These are phyloP conservation scores for Cerastoderma edule DNA, from an alignment of 2,888 invertebrate species.

Conservation along the genomic window DNA sequence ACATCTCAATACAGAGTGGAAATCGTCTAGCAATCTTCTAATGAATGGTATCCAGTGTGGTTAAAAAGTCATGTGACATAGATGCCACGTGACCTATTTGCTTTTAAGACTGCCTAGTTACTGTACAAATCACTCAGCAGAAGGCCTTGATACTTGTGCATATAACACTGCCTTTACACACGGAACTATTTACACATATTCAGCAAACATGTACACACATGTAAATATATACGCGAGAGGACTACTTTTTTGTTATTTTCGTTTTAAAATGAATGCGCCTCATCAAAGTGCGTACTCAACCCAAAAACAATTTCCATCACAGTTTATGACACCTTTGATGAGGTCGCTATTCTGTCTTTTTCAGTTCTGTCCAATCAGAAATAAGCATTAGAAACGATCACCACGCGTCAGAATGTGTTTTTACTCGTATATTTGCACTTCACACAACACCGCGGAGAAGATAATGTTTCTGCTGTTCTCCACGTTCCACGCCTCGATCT, in stretches of 20 bases:
- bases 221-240: background rate
- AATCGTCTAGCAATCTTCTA: too few relatives aligned
- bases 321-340: constrained; percentile 11
- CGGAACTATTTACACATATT: constrained; percentile 1
- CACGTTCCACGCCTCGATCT: constrained; percentile 85
- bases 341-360: constrained; percentile 16
- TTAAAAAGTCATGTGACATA: too few relatives aligned
- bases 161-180: constrained; percentile 1
- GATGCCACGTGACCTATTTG: too few relatives aligned
- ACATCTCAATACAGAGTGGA: too few relatives aligned
- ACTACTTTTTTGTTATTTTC: too few relatives aligned
- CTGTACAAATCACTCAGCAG: too few relatives aligned
- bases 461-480: constrained; percentile 84
- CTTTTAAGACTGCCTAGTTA: too few relatives aligned
- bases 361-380: constrained; percentile 4
- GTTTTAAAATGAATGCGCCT: background rate
- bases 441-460: constrained; percentile 85
- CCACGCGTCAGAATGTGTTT: background rate
- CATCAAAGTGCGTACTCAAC: background rate
- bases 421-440: constrained; percentile 84
- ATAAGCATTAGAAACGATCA: background rate
- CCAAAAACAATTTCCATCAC: constrained; percentile 1
- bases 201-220: background rate
- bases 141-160: background rate
- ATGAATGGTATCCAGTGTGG: too few relatives aligned